Evolutionary conservation across 2,888 invertebrate species (phyloP).

Genomic region (Acleris cristana): DNA sequence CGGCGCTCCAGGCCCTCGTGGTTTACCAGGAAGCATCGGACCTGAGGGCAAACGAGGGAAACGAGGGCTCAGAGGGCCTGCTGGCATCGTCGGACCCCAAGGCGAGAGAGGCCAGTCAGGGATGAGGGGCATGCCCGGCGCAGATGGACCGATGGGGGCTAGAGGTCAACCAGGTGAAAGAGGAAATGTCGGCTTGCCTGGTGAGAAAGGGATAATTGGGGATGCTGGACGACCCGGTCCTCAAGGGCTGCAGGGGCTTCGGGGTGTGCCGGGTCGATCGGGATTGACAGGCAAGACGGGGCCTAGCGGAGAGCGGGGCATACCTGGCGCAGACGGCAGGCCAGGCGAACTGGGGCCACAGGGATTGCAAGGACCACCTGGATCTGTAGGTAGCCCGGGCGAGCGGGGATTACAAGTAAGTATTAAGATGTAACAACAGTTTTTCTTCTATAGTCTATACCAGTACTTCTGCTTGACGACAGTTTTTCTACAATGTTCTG

Average conservation of each 20-base stretch:
- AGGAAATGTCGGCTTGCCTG: slow-evolving; percentile 81
- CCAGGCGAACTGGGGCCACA: slow-evolving; percentile 92
- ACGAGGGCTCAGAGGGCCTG: slow-evolving; percentile 89
- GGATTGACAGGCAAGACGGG: slow-evolving; percentile 89
- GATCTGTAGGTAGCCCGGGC: slow-evolving; percentile 90
- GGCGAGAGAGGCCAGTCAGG: slow-evolving; percentile 89
- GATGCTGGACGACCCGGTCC: slow-evolving; percentile 87
- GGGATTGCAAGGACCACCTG: slow-evolving; percentile 91
- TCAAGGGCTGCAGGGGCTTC: slow-evolving; percentile 85
- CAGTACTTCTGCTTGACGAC: too few species aligned
- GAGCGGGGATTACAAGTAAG: slow-evolving; percentile 89
- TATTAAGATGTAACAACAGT: slow-evolving; percentile 12
- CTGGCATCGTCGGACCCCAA: slow-evolving; percentile 87
- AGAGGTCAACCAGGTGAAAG: slow-evolving; percentile 91
- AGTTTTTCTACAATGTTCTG: too few species aligned
- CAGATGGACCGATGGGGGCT: slow-evolving; percentile 89
- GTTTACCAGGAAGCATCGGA: slow-evolving; percentile 89
- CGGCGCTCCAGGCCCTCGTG: slow-evolving; percentile 89
- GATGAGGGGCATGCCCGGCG: slow-evolving; percentile 88
- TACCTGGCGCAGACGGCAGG: slow-evolving; percentile 93
- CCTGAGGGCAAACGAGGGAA: slow-evolving; percentile 93
- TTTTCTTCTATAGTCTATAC: too few species aligned
- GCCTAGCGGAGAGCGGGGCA: slow-evolving; percentile 88
- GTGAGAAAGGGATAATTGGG: slow-evolving; percentile 85
- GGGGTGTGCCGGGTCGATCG: slow-evolving; percentile 87